Base-by-base conservation (phyloP, 1,140 invertebrate genomes). In the Mylabris phalerata region DNA sequence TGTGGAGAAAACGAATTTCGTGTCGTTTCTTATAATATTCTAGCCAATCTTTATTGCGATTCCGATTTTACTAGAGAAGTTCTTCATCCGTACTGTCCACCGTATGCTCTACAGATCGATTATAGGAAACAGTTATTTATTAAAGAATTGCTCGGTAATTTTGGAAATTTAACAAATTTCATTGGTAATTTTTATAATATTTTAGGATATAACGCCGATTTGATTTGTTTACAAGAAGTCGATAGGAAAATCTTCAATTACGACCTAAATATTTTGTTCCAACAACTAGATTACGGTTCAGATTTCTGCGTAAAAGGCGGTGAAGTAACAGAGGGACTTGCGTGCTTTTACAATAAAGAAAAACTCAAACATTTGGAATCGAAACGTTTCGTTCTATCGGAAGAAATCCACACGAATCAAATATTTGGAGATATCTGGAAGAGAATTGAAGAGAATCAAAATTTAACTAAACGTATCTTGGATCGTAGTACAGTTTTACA, bases 191-290 rank as follows among this genome's bases (percentile, higher is more conserved):
- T 19, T 19, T 2, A 19, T 19, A 19, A 50, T 75, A 75, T 48
- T 75, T 51, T 62, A 83, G 91, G 91, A 11, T 97, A 94, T 66
- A 90, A 95, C 78, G 82, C 84, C 32, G 93, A 98, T 75, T 77
- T 97, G 45, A 79, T 95, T 40, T 96, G 93, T 68, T 75, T 98
- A 9, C 94, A 98, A 84, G 94, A 98, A 81, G 90, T 95, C 0
- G 93, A 96, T 73, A 70, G 65, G 9, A 91, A 88, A 76, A 76
- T 94, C 25, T 95, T 87, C 71, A 71, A 86, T 11, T 71, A 81
- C 62, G 86, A 90, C 70, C 77, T 95, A n/a, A 62, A 74, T 39
- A 83, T 84, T 9, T 73, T 84, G 13, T 74, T 96, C 0, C 66
- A 70, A 9, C 57, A 66, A 5, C 58, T 80, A 6, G 78, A 82